phyloP scores from a whole-genome alignment of 2,797 vertebrate genomes.

The Enteromius mattozi region DNA sequence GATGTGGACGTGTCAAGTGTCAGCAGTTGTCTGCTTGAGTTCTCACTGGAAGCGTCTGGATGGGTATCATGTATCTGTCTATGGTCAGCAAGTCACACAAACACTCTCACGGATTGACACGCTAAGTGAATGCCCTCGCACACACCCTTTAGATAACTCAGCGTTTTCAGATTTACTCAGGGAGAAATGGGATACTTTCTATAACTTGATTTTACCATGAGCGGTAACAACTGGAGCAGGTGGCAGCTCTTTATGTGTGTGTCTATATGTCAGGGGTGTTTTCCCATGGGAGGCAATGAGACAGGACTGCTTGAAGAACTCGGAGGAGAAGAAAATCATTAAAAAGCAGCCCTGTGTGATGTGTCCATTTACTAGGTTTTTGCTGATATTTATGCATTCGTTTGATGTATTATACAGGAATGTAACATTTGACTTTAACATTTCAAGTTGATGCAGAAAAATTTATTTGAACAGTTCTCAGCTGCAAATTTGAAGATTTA shows the following conservation, averaged over 20 bases:
- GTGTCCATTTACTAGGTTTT: not conserved
- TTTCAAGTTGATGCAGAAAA: not conserved
- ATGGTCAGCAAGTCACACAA: constrained; percentile 31
- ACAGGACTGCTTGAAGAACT: not conserved
- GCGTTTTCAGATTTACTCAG: constrained; percentile 18
- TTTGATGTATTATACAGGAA: not conserved
- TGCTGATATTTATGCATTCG: not conserved
- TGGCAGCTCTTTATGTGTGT: constrained; percentile 25
- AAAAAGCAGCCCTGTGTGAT: not conserved
- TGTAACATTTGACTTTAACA: not conserved
- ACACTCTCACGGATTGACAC: constrained; percentile 33
- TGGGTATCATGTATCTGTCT: constrained; percentile 42
- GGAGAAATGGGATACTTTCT: constrained; percentile 45
- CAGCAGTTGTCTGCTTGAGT: constrained; percentile 46
- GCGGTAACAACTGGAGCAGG: constrained; percentile 49
- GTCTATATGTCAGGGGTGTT: not conserved
- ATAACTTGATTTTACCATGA: constrained; percentile 41
- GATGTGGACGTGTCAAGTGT: constrained; percentile 50
- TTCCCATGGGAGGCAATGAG: constrained; percentile 2
- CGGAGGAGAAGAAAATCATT: not conserved
- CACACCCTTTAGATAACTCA: constrained; percentile 23
- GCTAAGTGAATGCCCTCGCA: not conserved
- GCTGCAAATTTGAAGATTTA: not conserved
- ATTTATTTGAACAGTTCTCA: not conserved
- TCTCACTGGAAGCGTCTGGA: constrained; percentile 40